These are phyloP conservation scores for Drosophila prolongata DNA, from an alignment of 2,888 invertebrate species.

Conservation along the genomic window DNA sequence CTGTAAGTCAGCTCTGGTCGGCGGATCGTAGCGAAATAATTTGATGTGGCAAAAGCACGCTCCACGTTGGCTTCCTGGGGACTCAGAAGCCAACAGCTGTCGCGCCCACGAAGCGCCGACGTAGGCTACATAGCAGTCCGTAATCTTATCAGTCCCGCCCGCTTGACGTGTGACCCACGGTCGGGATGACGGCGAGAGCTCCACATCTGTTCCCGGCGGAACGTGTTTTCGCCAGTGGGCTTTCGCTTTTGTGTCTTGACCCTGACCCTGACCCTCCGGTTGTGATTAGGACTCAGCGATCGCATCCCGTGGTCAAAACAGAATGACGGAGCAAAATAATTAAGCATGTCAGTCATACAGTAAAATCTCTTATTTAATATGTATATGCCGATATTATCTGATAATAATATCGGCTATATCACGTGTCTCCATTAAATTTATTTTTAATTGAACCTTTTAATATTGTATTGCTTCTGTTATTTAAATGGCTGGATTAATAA, in stretches of 20 bases:
- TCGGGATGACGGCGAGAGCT: constrained; percentile 21
- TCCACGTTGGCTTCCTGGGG: constrained; percentile 50
- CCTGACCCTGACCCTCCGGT: constrained; percentile 47
- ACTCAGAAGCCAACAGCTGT: constrained; percentile 52
- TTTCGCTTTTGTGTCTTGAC: constrained; percentile 42
- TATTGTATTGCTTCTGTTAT: too few relatives aligned
- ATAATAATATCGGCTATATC: too few relatives aligned
- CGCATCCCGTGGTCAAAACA: constrained; percentile 46
- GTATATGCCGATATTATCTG: not conserved
- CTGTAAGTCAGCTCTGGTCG: constrained; percentile 47
- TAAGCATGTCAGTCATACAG: constrained; percentile 18
- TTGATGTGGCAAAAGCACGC: constrained; percentile 45
- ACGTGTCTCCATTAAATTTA: too few relatives aligned
- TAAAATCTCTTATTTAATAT: not conserved
- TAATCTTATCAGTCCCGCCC: constrained; percentile 64
- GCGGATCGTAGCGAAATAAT: constrained; percentile 67
- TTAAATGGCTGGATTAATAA: too few relatives aligned
- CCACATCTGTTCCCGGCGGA: constrained; percentile 59
- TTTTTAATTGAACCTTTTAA: too few relatives aligned
- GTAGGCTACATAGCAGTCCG: constrained; percentile 13
- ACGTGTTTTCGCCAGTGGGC: constrained; percentile 38
- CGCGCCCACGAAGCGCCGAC: constrained; percentile 7
- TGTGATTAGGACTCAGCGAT: constrained; percentile 36
- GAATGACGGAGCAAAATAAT: constrained; percentile 23
- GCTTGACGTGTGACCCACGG: constrained; percentile 50